Evolutionary conservation across 2,113 vertebrate species (phyloP), one percentile per base, ranked within the genome.

Genomic region (Tachycineta bicolor): DNA sequence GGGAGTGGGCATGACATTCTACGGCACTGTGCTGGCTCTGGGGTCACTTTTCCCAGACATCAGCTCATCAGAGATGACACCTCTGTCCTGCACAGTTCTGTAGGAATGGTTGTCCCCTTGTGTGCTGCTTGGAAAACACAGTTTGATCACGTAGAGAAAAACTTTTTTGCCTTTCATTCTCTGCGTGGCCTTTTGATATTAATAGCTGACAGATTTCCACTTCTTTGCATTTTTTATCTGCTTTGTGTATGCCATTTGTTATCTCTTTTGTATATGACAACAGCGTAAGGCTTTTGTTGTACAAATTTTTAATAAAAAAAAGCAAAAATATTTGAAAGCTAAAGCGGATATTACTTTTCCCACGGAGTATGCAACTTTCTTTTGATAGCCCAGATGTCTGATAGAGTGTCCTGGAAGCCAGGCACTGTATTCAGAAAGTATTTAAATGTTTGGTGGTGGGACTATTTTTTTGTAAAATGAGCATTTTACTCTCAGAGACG

Each of bases 231-330:
- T 90, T 96, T 93, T 95, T 94, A 97, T 97, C 97, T 96, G 60
- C 86, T 95, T 92, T 89, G 68, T 93, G 73, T 88, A 60, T 91
- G 95, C 86, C 91, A 74, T 94, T 97, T 86, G 59, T 94, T 96
- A 94, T 97, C 95, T 96, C 49, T 49, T 95, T 96, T 88, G 83
- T 93, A 70, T 96, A 56, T 84, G 76, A 93, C 90, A 96, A 83
- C 94, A 91, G 63, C 0, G 0, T 15, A 67, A 88, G 69, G 88
- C 83, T 95, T 96, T 96, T 96, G 95, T 96, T 95, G 89, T 87
- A 94, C 65, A 50, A 44, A 88, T 64, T 95, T 97, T 94, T 91
- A 96, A 97, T 94, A 37, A 94, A 97, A 96, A 96, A 97, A 96
- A 85, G 47, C 73, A 60, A 44, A 96, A 92, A 92, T 81, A 56